Percentiles rank a stretch among this genome's conserved stretches.
Conservation (phyloP, 1,140 invertebrate species). For the Drosophila simulans region DNA sequence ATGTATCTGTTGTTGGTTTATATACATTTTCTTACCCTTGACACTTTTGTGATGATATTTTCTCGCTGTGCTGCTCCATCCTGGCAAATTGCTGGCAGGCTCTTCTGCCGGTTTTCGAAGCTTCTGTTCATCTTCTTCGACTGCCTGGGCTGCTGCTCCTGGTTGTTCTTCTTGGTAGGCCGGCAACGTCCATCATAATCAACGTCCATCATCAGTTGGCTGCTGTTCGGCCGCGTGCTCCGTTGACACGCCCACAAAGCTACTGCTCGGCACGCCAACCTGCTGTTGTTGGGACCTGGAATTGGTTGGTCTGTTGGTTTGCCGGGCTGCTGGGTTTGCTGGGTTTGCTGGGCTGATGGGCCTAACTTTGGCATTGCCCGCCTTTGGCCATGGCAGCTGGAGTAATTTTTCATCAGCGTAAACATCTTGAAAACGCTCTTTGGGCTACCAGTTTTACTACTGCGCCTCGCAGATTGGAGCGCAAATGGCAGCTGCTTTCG, state of each 20-base stretch:
- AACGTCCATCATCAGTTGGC: conserved; percentile 80
- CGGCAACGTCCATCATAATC: conserved; percentile 79
- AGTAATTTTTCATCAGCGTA: conserved; percentile 80
- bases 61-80: conserved; percentile 23
- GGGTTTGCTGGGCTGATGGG: conserved; percentile 3
- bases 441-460: conserved; percentile 59
- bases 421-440: conserved; percentile 68
- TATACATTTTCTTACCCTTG: background rate
- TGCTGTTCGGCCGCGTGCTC: conserved; percentile 61
- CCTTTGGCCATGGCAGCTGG: conserved; percentile 69
- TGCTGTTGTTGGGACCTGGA: conserved; percentile 28
- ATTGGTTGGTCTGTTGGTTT: background rate
- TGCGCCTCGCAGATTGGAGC: conserved; percentile 21
- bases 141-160: background rate
- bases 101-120: conserved; percentile 31
- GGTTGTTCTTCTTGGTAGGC: conserved; percentile 52
- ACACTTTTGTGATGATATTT: conserved; percentile 1
- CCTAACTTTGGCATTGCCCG: conserved; percentile 25
- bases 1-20: background rate
- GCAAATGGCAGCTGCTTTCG: conserved; percentile 21
- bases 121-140: conserved; percentile 33
- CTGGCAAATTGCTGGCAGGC: conserved; percentile 47
- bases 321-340: background rate
- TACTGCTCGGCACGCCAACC: conserved; percentile 21
- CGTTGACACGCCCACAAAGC: conserved; percentile 47